Evolutionary conservation across 2,797 vertebrate species (phyloP).

Genomic region (Notolabrus celidotus): DNA sequence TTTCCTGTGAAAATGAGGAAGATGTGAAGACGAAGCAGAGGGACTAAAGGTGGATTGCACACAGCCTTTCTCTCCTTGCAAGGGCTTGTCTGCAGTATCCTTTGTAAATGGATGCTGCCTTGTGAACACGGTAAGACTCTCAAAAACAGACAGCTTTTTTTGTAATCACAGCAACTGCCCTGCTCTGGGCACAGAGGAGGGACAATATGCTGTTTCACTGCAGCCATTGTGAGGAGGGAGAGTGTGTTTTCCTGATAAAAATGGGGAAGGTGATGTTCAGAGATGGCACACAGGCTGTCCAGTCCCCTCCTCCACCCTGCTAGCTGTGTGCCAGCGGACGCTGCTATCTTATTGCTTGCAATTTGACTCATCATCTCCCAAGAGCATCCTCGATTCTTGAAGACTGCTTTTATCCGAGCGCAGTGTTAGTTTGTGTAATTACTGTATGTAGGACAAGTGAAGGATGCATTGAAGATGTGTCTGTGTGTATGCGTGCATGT

Average conservation of each 20-base stretch:
- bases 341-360: conserved; percentile 68
- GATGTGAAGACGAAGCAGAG: conserved; percentile 78
- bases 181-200: conserved; percentile 39
- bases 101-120: conserved; percentile 82
- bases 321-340: conserved; percentile 71
- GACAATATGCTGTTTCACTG: conserved; percentile 29
- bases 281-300: conserved; percentile 78
- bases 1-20: conserved; percentile 61
- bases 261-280: conserved; percentile 78
- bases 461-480: conserved; percentile 61
- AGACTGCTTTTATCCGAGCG: conserved; percentile 55
- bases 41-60: conserved; percentile 81
- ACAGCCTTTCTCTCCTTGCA: conserved; percentile 76
- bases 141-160: conserved; percentile 39
- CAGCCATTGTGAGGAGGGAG: conserved; percentile 35
- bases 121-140: conserved; percentile 82
- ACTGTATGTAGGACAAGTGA: conserved; percentile 69
- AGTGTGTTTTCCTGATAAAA: conserved; percentile 65
- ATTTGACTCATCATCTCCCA: conserved; percentile 78
- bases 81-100: conserved; percentile 84
- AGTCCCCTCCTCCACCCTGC: conserved; percentile 81
- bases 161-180: conserved; percentile 27
- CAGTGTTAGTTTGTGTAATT: conserved; percentile 51
- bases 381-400: conserved; percentile 63
- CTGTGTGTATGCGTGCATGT: conserved; percentile 18